Conservation (phyloP, 2,888 invertebrate species). For the Phania funesta region DNA sequence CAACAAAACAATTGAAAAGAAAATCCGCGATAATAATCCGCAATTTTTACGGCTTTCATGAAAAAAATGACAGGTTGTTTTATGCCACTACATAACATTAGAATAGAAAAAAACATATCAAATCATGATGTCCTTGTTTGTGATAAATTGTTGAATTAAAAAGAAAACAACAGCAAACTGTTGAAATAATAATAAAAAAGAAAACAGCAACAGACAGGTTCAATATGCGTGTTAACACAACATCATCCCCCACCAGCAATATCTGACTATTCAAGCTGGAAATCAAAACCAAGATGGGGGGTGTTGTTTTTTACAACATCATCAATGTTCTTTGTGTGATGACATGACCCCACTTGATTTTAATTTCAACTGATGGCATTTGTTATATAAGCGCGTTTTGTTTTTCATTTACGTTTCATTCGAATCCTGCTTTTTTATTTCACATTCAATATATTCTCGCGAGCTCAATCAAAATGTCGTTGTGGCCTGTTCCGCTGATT, state of each 20-base stretch:
- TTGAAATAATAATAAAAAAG: slow-evolving; percentile 56
- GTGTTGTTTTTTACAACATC: slow-evolving; percentile 22
- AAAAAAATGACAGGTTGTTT: slow-evolving; percentile 66
- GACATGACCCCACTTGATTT: slow-evolving; percentile 70
- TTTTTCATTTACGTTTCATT: slow-evolving; percentile 35
- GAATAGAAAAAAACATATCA: slow-evolving; percentile 24
- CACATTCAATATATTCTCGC: slow-evolving; percentile 49
- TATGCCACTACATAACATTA: slow-evolving; percentile 65
- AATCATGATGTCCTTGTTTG: slow-evolving; percentile 67
- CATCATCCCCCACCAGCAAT: slow-evolving; percentile 39
- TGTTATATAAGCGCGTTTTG: slow-evolving; percentile 56
- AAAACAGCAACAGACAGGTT: slow-evolving; percentile 64
- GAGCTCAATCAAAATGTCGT: slow-evolving; percentile 70
- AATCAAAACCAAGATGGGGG: background rate
- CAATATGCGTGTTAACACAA: slow-evolving; percentile 67
- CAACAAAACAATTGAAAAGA: slow-evolving; percentile 69
- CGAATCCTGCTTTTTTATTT: slow-evolving; percentile 10
- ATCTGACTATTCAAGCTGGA: background rate
- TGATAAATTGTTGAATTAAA: slow-evolving; percentile 61
- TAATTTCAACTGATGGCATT: slow-evolving; percentile 66
- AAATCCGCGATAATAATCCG: slow-evolving; percentile 79
- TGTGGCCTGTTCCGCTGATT: slow-evolving; percentile 50
- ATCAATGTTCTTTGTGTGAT: slow-evolving; percentile 48
- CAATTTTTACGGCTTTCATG: slow-evolving; percentile 78
- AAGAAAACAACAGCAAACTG: slow-evolving; percentile 67